Base-by-base conservation (phyloP, 1,140 invertebrate genomes). In the Holotrichia oblita region DNA sequence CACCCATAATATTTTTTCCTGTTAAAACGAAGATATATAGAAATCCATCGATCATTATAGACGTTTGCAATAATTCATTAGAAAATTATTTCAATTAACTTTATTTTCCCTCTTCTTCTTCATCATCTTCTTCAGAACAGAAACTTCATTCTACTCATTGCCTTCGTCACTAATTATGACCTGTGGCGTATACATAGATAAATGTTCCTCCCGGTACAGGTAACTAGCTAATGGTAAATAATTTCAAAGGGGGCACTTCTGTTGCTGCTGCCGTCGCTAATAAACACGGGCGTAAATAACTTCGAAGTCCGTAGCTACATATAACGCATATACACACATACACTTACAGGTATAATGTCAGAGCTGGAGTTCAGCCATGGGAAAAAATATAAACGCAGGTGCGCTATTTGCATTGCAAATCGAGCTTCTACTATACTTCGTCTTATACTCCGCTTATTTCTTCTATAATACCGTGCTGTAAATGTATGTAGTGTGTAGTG, bases 381-480 rank as follows among this genome's bases (percentile, higher is more conserved):
- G 80, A 83, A 83, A 83, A 83, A 82, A 41, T 81, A 81, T 76
- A 80, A 82, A 82, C 83, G 83, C 82, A 83, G 82, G 82, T 83
- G 82, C 82, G 79, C 80, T 81, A 83, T 83, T 83, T 83, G 82
- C 79, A 83, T 82, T 83, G 82, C 82, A 83, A 83, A 83, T 69
- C 61, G 61, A 34, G 61, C 61, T 69, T 69, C 61, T 69, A 69
- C 61, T 48, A 48, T 14, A 34, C 61, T 24, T 69, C 22, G 61
- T 55, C 14, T 55, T 55, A 55, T 14, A 3, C 48, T 55, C n/a
- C 6, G 14, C n/a, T 6, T 17, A 17, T 14, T 17, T 14, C 27
- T 34, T n/a, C 14, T 55, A 55, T n/a, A n/a, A n/a, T 55, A 6
- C 48, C 48, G 14, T 17, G 48, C 48, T 55, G 48, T 55, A 55